Evolutionary conservation across 2,888 invertebrate species (phyloP).

Genomic region (Clitarchus hookeri): DNA sequence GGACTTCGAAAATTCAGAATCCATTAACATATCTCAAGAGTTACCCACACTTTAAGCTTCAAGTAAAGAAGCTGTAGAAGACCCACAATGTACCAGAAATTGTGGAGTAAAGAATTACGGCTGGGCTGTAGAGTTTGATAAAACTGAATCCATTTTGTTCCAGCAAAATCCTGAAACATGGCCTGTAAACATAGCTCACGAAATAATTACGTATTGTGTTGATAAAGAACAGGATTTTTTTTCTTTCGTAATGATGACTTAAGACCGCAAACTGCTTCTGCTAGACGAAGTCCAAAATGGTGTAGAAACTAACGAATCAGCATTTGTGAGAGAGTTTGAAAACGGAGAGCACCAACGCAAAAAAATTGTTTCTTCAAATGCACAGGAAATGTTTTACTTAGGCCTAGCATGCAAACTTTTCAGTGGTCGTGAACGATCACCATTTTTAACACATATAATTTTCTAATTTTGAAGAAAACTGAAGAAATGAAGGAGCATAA

Average conservation of each 20-base stretch:
- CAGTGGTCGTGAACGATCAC: background rate
- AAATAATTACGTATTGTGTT: constrained; percentile 20
- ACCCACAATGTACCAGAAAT: background rate
- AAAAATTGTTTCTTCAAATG: background rate
- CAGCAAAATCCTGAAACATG: constrained; percentile 19
- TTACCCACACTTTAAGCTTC: background rate
- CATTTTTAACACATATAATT: background rate
- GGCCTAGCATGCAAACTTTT: constrained; percentile 15
- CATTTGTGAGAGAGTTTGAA: background rate
- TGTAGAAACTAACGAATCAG: background rate
- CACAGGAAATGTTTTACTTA: background rate
- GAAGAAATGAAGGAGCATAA: background rate
- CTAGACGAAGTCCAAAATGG: background rate
- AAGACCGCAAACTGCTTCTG: background rate
- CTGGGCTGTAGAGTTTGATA: background rate
- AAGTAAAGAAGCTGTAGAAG: background rate
- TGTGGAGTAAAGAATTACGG: background rate
- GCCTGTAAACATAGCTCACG: background rate
- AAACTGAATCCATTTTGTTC: background rate
- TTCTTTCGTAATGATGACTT: background rate
- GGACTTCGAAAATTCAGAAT: background rate
- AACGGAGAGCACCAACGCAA: background rate
- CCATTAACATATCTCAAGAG: background rate
- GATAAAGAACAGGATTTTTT: background rate
- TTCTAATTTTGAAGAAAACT: constrained; percentile 4